Evolutionary conservation across 2,797 vertebrate species (phyloP), one percentile per base, ranked within the genome.

Genomic region (Manis pentadactyla): DNA sequence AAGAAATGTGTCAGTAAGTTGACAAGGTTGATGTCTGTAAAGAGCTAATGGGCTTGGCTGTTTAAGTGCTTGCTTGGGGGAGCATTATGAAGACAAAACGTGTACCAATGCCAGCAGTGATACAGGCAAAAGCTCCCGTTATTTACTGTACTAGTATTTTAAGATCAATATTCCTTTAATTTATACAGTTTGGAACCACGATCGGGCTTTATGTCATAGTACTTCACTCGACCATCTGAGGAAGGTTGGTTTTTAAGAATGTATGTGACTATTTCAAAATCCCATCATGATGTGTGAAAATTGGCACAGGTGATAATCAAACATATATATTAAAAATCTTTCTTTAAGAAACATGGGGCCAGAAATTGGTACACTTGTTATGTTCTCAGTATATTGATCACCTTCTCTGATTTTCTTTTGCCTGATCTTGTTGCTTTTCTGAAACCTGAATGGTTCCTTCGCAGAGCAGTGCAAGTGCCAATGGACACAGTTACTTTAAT

Each of bases 101-200:
- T 88, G 19, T 46, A 83, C 97, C 87, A 87, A 88, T 77, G 57
- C 46, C 31, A 37, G 61, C 5, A 79, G 31, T 39, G 51, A 27
- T 39, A 23, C 15, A 85, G 51, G 39, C 51, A 82, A 94, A 95
- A 90, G 9, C 92, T 87, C 96, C 63, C 42, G 66, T 92, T 96
- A 95, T 94, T 96, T 96, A 97, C 89, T 73, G 46, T 68, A 86
- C 87, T 51, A 63, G 61, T 87, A 86, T 90, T 93, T 97, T 97
- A 61, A 87, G 71, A 92, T 98, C 90, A 93, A 91, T 97, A 97
- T 96, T 96, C 71, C 82, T 96, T 94, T 97, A 91, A 97, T 94
- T 84, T 97, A 94, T 97, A 77, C 66, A 61, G 46, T 78, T 89
- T 95, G 51, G 79, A 93, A 78, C 59, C 83, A 74, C 81, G 15